Evolutionary conservation across 2,797 vertebrate species (phyloP).

Genomic region (Propithecus deckenii): DNA sequence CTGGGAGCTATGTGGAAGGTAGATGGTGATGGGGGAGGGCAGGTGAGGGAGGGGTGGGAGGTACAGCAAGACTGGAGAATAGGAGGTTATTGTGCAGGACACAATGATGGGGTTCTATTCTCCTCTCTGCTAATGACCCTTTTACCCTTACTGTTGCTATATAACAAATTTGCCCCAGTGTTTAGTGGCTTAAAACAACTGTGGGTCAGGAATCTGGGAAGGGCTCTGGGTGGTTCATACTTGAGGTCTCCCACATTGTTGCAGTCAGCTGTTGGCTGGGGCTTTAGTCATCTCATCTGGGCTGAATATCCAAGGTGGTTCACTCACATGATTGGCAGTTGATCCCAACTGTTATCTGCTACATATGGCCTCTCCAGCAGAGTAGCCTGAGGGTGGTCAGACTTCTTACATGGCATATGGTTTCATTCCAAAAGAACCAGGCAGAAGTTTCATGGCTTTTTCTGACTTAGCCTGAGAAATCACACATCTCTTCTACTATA

Average conservation of each 20-base stretch:
- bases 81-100: neutral
- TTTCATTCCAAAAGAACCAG: neutral
- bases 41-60: neutral
- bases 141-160: neutral
- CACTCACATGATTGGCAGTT: neutral
- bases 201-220: neutral
- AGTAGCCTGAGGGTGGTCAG: neutral
- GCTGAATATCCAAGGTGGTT: neutral
- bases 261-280: neutral
- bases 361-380: neutral
- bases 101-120: neutral
- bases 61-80: neutral
- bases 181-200: neutral
- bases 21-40: neutral
- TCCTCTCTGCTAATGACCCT: neutral
- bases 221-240: neutral
- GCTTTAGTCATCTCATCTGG: neutral
- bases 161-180: neutral
- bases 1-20: neutral
- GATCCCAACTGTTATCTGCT: neutral
- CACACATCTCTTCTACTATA: neutral
- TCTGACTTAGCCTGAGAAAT: neutral
- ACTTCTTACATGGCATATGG: neutral
- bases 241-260: neutral
- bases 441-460: neutral